Conservation (phyloP, 2,888 invertebrate species). For the Lasioglossum zephyrum region DNA sequence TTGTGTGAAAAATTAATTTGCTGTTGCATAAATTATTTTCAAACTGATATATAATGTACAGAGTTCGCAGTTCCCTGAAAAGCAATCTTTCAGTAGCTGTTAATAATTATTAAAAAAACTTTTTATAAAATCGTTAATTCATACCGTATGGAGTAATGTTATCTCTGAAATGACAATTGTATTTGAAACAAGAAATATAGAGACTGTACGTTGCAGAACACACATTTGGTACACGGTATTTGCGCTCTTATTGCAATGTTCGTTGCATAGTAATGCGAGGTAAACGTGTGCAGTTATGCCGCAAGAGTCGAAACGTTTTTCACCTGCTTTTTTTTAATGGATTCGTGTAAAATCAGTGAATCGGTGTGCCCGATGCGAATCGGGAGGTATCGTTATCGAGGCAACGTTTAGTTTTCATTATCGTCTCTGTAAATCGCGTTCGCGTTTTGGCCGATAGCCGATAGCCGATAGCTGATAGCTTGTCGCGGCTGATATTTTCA, state of each 20-base stretch:
- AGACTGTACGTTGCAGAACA: not conserved
- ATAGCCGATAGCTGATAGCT: slow-evolving; percentile 41
- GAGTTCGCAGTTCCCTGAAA: no score
- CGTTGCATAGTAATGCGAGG: slow-evolving; percentile 2
- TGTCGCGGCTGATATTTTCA: slow-evolving; percentile 39
- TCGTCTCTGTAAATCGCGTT: slow-evolving; percentile 43
- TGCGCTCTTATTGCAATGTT: not conserved
- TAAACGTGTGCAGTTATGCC: not conserved
- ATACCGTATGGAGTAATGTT: not conserved
- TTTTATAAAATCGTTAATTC: not conserved
- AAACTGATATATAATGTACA: no score
- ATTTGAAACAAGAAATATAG: not conserved
- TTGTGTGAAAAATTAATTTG: no score
- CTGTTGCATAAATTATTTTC: not conserved
- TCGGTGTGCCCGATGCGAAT: slow-evolving; percentile 13
- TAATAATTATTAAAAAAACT: not conserved
- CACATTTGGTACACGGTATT: not conserved
- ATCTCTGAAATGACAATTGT: not conserved
- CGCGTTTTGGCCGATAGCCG: slow-evolving; percentile 39
- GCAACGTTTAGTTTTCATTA: slow-evolving; percentile 48
- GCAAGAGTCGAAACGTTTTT: slow-evolving; percentile 15
- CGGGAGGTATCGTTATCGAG: slow-evolving; percentile 32
- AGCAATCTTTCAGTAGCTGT: not conserved
- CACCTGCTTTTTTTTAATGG: slow-evolving; percentile 13
- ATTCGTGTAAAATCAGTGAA: slow-evolving; percentile 31